A percentile compares a stretch with the other conserved stretches of the same genome.
phyloP scores from a whole-genome alignment of 2,113 vertebrate genomes.

The Lophura nycthemera region DNA sequence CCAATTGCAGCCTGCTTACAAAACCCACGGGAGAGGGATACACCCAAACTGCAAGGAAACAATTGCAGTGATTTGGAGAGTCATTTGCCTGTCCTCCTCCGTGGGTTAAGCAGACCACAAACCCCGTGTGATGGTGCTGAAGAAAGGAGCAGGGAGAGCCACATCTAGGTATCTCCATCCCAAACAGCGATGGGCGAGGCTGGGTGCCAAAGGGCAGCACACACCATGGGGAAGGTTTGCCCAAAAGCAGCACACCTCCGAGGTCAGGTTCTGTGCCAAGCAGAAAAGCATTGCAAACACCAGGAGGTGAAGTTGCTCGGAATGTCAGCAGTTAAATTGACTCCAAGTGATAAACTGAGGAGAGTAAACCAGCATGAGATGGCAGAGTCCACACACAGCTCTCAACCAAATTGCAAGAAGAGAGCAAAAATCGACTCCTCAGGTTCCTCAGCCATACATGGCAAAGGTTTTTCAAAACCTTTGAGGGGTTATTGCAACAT shows the following conservation, averaged over 20 bases:
- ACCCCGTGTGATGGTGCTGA: neutral
- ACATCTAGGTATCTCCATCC: accelerated
- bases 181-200: accelerated
- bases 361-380: neutral
- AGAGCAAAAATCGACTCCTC: neutral
- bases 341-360: neutral
- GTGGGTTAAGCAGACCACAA: accelerated
- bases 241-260: neutral
- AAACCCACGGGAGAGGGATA: accelerated
- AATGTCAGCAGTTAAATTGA: neutral
- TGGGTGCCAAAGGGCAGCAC: accelerated
- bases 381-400: neutral
- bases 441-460: neutral
- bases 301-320: neutral
- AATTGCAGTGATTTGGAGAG: neutral
- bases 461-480: neutral
- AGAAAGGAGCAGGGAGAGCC: neutral
- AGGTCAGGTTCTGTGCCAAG: neutral
- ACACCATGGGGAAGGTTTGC: neutral
- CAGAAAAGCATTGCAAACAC: neutral
- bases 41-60: neutral
- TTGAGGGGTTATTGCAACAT: neutral
- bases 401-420: neutral
- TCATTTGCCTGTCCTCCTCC: neutral
- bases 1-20: neutral